phyloP scores from a whole-genome alignment of 1,140 invertebrate genomes.

The Littorina saxatilis region DNA sequence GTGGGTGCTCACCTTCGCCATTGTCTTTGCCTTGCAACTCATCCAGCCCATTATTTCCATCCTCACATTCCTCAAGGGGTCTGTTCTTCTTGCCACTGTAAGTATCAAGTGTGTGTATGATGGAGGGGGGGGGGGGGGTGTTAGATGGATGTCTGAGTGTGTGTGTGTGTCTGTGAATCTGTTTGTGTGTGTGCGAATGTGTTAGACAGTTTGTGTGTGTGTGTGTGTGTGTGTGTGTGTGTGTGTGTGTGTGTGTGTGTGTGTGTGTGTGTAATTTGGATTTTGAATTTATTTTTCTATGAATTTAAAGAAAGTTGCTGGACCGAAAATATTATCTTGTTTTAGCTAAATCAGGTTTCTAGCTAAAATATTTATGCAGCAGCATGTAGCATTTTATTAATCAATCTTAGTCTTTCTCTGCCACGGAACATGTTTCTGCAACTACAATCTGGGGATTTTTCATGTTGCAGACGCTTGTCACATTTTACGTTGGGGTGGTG shows the following conservation, averaged over 20 bases:
- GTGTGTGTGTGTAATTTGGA: background rate
- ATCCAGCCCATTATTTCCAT: constrained; percentile 71
- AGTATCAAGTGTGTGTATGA: constrained; percentile 43
- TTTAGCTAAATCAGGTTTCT: no score
- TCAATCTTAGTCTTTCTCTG: no score
- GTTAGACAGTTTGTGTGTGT: background rate
- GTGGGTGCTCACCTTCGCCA: constrained; percentile 64
- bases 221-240: constrained; percentile 4
- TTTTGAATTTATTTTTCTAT: no score
- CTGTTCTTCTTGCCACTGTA: constrained; percentile 70
- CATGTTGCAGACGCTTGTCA: constrained; percentile 64
- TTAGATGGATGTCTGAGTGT: background rate
- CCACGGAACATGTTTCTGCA: background rate
- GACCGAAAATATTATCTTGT: no score
- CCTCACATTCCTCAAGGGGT: constrained; percentile 71
- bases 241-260: background rate
- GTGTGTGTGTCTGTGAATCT: constrained; percentile 2
- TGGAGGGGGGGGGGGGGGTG: background rate
- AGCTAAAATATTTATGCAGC: no score
- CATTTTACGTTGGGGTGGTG: constrained; percentile 69
- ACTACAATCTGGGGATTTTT: constrained; percentile 13
- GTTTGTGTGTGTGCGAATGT: constrained; percentile 4
- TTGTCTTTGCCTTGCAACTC: constrained; percentile 67
- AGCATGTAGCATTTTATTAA: no score
- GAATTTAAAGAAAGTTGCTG: no score